Evolutionary conservation across 64 coral and sea anemone species (phyloP).

Genomic region (Hydrozoanthus tunicans): DNA sequence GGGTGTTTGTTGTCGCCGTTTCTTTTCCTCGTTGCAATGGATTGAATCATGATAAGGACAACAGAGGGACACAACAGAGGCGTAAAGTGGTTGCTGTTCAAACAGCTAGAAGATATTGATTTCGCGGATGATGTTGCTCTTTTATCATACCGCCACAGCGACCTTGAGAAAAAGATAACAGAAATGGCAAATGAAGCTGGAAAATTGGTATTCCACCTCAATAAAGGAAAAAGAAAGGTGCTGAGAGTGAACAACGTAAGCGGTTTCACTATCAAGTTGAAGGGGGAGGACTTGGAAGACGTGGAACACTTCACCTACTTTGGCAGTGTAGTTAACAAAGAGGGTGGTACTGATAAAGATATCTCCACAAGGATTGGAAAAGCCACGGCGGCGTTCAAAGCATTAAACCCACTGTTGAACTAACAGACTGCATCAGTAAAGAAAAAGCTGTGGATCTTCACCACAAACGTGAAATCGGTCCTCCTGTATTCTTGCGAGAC

Average conservation of each 20-base stretch:
- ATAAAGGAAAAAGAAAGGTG: slow-evolving; percentile 35
- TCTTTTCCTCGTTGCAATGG: background rate
- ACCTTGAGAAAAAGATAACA: slow-evolving; percentile 23
- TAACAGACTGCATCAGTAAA: too few relatives aligned
- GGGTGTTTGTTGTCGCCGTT: background rate
- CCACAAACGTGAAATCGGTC: too few relatives aligned
- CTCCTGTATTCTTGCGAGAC: too few relatives aligned
- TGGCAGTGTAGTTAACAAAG: slow-evolving; percentile 4
- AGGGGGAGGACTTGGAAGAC: background rate
- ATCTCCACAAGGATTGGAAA: background rate
- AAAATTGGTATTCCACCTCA: slow-evolving; percentile 5
- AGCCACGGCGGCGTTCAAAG: background rate
- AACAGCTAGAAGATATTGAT: background rate
- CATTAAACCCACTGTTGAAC: background rate
- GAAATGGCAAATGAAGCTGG: slow-evolving; percentile 35
- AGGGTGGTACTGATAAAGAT: slow-evolving; percentile 16
- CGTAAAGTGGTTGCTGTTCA: background rate
- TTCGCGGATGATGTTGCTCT: background rate
- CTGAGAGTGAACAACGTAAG: slow-evolving; percentile 24
- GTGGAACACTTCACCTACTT: background rate
- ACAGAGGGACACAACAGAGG: background rate
- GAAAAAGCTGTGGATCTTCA: too few relatives aligned
- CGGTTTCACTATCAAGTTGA: background rate
- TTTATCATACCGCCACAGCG: slow-evolving; percentile 17
- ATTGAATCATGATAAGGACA: background rate